Conservation (phyloP, 2,888 invertebrate genomes). For the Diaphora mendica region DNA sequence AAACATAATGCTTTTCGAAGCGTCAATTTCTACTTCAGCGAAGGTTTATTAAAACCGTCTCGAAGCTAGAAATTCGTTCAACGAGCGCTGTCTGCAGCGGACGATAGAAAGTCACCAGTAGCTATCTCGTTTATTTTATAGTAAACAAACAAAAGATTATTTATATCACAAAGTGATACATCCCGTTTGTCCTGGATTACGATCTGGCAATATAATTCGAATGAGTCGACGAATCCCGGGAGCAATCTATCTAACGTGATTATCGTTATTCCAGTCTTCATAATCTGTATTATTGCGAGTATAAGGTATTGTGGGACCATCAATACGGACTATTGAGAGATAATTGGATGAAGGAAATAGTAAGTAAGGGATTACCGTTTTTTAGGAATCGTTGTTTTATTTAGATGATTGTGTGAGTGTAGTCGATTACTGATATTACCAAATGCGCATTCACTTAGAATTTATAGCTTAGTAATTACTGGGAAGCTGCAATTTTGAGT, state of each 20-base stretch:
- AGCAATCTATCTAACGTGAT: slow-evolving; percentile 36
- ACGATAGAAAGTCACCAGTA: not conserved
- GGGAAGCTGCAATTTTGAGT: too few relatives aligned
- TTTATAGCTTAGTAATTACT: too few relatives aligned
- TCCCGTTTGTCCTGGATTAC: slow-evolving; percentile 23
- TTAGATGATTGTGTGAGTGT: not conserved
- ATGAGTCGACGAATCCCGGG: slow-evolving; percentile 24
- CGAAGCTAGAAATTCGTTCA: not conserved
- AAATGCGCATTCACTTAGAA: too few relatives aligned
- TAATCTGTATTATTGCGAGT: slow-evolving; percentile 25
- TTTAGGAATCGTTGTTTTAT: not conserved
- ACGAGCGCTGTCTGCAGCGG: not conserved
- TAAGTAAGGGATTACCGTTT: not conserved
- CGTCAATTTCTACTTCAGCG: not conserved
- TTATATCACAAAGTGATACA: not conserved
- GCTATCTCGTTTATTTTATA: not conserved
- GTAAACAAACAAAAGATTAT: slow-evolving; percentile 4
- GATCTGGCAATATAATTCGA: slow-evolving; percentile 30
- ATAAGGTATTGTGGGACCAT: slow-evolving; percentile 10
- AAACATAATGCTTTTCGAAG: not conserved
- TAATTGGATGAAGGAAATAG: slow-evolving; percentile 10
- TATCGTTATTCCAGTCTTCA: slow-evolving; percentile 34
- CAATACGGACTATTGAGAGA: not conserved
- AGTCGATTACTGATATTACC: not conserved
- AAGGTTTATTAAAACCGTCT: not conserved